A percentile compares a stretch with the other conserved stretches of the same genome.
Evolutionary conservation across 37 sponge, comb jelly and placozoan genomes (phyloP).

Genomic region (Ianthella basta): DNA sequence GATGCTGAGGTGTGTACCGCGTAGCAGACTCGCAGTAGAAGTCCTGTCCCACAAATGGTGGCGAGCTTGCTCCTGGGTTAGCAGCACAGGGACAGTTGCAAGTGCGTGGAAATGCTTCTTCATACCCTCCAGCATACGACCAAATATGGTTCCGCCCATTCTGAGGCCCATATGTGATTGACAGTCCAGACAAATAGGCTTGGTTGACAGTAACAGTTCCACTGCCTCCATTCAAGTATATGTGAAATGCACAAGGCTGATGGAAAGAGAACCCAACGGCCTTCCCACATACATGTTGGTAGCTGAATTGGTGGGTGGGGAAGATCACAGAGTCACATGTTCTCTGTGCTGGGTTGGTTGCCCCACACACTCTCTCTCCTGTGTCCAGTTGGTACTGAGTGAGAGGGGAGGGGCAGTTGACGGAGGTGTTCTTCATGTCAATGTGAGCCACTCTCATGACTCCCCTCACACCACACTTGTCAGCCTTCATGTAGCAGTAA

Average conservation of each 20-base stretch:
- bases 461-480: too few species aligned
- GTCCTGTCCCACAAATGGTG: not conserved
- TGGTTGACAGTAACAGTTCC: not conserved
- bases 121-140: not conserved
- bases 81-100: slow-evolving; percentile 17
- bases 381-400: too few species aligned
- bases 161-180: not conserved
- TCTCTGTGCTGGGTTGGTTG: too few species aligned
- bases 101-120: not conserved
- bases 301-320: not conserved
- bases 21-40: slow-evolving; percentile 21
- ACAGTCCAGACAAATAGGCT: not conserved
- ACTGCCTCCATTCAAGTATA: too few species aligned
- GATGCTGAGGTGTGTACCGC: not conserved
- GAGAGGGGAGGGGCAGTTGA: too few species aligned
- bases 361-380: too few species aligned
- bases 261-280: slow-evolving; percentile 5
- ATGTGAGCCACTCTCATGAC: too few species aligned
- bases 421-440: too few species aligned
- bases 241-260: not conserved
- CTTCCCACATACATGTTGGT: slow-evolving; percentile 5
- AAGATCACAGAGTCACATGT: not conserved
- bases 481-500: too few species aligned
- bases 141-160: not conserved
- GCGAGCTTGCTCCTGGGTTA: not conserved